Conservation (phyloP, 2,888 invertebrate species). For the Dioctria rufipes region DNA sequence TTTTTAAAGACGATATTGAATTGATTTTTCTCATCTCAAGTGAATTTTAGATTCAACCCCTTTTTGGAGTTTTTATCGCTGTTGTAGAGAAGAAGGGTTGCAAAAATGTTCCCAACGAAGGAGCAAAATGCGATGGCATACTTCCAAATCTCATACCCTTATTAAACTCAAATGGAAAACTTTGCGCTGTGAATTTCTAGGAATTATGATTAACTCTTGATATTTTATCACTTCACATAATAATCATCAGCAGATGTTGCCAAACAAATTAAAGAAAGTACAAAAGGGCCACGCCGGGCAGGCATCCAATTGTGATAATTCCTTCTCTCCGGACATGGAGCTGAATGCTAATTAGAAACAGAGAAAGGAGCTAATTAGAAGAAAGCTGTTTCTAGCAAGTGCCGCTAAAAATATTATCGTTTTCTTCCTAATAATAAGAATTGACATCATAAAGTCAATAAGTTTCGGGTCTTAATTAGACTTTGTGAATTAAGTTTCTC, state of each 20-base stretch:
- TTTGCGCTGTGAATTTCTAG: constrained; percentile 24
- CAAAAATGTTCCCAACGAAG: background rate
- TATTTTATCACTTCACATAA: constrained; percentile 51
- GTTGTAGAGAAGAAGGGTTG: background rate
- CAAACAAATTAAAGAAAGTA: constrained; percentile 41
- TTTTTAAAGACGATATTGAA: constrained; percentile 38
- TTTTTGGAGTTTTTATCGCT: background rate
- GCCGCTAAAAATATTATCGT: constrained; percentile 57
- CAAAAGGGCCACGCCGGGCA: constrained; percentile 26
- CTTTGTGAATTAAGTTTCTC: constrained; percentile 56
- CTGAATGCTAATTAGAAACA: constrained; percentile 57
- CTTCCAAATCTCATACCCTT: background rate
- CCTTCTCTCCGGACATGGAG: constrained; percentile 52
- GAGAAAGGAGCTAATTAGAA: constrained; percentile 43
- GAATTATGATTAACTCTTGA: constrained; percentile 51
- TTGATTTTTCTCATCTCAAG: constrained; percentile 44
- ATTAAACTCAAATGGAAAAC: constrained; percentile 18
- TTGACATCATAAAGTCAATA: constrained; percentile 58
- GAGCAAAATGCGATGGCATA: background rate
- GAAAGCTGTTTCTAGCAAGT: constrained; percentile 57
- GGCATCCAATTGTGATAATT: constrained; percentile 26
- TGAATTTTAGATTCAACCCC: background rate
- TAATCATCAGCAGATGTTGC: constrained; percentile 51
- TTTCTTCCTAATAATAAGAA: constrained; percentile 50
- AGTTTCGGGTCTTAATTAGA: constrained; percentile 56